Conservation (phyloP, 2,797 vertebrate genomes). For the Brachyalestes nurse region DNA sequence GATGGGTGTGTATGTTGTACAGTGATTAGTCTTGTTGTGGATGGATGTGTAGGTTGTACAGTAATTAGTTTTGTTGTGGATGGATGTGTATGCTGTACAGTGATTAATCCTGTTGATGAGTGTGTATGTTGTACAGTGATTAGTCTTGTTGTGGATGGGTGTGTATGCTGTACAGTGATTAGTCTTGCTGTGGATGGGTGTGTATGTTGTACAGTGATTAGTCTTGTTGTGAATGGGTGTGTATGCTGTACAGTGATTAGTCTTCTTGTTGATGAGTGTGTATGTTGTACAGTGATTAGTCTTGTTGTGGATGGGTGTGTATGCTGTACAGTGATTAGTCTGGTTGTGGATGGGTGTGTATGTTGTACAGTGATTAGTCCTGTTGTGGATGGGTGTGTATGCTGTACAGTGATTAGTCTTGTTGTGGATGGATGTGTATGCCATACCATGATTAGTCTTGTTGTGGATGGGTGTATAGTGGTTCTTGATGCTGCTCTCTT, state of each 20-base stretch:
- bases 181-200: slow-evolving; percentile 85
- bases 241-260: slow-evolving; percentile 83
- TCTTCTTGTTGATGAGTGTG: slow-evolving; percentile 88
- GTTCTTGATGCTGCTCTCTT: slow-evolving; percentile 93
- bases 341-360: no score
- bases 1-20: neutral
- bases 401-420: slow-evolving; percentile 10
- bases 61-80: no score
- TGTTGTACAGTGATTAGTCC: slow-evolving; percentile 6
- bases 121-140: no score
- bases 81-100: no score
- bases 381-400: no score
- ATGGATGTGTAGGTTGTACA: no score
- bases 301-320: slow-evolving; percentile 87
- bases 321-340: no score
- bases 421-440: slow-evolving; percentile 4
- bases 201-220: slow-evolving; percentile 79
- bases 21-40: no score
- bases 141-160: neutral
- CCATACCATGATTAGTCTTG: slow-evolving; percentile 86
- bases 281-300: slow-evolving; percentile 89
- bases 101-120: no score
- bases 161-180: slow-evolving; percentile 83
- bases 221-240: neutral
- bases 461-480: slow-evolving; percentile 93